Conservation (phyloP, 2,888 invertebrate species). For the Cryptocephalus primarius region DNA sequence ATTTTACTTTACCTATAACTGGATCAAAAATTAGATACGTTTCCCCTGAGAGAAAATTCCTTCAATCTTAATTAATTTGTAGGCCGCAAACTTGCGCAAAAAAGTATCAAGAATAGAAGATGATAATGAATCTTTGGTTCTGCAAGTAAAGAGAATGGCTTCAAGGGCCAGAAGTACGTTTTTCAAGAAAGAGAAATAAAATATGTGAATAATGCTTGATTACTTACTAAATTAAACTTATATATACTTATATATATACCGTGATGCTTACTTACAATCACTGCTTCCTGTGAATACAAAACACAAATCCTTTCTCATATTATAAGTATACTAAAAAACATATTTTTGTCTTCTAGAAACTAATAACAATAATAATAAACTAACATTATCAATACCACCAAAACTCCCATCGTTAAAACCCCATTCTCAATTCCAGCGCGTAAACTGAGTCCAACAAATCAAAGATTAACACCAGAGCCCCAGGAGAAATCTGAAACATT, state of each 20-base stretch:
- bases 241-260: too few species aligned
- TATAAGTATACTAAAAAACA: too few species aligned
- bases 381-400: too few species aligned
- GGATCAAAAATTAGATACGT: too few species aligned
- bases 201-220: neutral
- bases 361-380: too few species aligned
- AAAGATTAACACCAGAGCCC: slow-evolving; percentile 52
- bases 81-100: slow-evolving; percentile 80
- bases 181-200: neutral
- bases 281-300: too few species aligned
- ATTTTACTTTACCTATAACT: too few species aligned
- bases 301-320: too few species aligned
- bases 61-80: slow-evolving; percentile 33
- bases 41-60: too few species aligned
- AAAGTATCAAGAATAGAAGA: slow-evolving; percentile 88
- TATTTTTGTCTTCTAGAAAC: too few species aligned
- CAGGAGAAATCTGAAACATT: slow-evolving; percentile 59
- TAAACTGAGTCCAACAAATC: slow-evolving; percentile 55
- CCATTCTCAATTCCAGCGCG: slow-evolving; percentile 40
- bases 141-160: slow-evolving; percentile 95
- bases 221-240: neutral
- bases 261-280: too few species aligned
- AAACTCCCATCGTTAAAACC: too few species aligned
- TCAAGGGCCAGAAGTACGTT: slow-evolving; percentile 71
- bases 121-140: slow-evolving; percentile 90